These are phyloP conservation scores for Periophthalmodon schlosseri DNA, from an alignment of 2,113 vertebrate genomes.

Conservation along the genomic window DNA sequence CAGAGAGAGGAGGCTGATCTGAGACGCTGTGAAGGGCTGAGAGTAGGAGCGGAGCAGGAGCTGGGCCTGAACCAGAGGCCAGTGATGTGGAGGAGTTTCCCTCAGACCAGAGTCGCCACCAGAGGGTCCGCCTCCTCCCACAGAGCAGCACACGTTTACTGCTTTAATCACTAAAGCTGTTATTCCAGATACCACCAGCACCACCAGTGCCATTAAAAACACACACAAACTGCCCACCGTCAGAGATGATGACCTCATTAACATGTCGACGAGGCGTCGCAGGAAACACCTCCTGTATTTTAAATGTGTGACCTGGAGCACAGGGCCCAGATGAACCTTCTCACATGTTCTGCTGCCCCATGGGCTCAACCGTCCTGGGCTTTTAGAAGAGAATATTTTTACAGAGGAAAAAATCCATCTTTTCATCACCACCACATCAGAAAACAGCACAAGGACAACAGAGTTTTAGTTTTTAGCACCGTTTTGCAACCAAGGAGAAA, in stretches of 20 bases:
- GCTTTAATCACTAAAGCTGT: neutral
- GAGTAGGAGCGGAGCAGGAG: constrained; percentile 39
- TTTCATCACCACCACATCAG: too few species aligned
- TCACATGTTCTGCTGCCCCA: neutral
- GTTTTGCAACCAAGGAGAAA: too few species aligned
- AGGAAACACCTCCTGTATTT: too few species aligned
- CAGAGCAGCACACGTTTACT: constrained; percentile 50
- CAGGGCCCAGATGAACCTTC: neutral
- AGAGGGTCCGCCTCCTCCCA: constrained; percentile 67
- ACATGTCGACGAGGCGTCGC: neutral
- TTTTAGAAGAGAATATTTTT: too few species aligned
- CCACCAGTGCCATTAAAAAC: too few species aligned
- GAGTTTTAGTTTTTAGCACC: too few species aligned
- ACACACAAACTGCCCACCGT: neutral
- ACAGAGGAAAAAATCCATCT: too few species aligned
- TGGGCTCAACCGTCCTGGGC: neutral
- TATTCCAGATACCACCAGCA: neutral
- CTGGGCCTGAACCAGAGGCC: constrained; percentile 41
- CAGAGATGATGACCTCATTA: too few species aligned
- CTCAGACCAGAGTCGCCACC: constrained; percentile 59
- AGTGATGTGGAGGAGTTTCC: constrained; percentile 63
- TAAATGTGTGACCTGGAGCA: neutral
- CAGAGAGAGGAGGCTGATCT: constrained; percentile 8
- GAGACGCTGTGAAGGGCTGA: constrained; percentile 26
- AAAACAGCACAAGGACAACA: too few species aligned